Evolutionary conservation across 2,113 vertebrate genomes (phyloP), one percentile per base, ranked within the genome.

Genomic region (Corythaeola cristata): DNA sequence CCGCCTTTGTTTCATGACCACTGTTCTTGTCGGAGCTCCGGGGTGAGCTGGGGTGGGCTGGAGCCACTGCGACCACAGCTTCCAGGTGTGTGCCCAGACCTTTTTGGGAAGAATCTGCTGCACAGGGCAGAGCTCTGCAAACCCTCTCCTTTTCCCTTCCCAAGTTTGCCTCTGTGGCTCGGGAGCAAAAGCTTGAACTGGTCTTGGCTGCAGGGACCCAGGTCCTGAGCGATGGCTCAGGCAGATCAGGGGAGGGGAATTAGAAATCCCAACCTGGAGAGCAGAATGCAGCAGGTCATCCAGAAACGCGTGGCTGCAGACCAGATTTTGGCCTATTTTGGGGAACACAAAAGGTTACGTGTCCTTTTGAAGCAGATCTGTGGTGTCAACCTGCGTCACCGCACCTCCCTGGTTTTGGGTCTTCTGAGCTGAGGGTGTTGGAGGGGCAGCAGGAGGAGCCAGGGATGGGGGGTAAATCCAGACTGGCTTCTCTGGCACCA

Each of bases 171-270:
- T 3, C 22, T 9, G 17, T 0, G 1, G 30, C 12, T 68, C 15
- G 5, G 82, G 59, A 91, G 68, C 8, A 32, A 67, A 79, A 37
- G 12, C 27, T 49, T 24, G 47, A 72, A 63, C 41, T 50, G 82
- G 3, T 26, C 0, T 0, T 0, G 27, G 37, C n/a, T 1, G 1
- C 1, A 26, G 55, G 49, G 60, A 64, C 8, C 3, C 39, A 14
- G 32, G 32, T 77, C 18, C 84, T 5, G 28, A 33, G 44, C 0
- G 1, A 20, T 3, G 44, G 33, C 33, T 58, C 2, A 8, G 6
- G n/a, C 28, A 12, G 53, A 5, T 14, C 14, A 13, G 33, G 18
- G 52, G 12, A 32, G 58, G 55, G 64, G 5, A 3, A 37, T 6
- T 12, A 1, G 1, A 52, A 81, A 33, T 3, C 44, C 28, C 62